These are phyloP conservation scores for Amiota minor DNA, from an alignment of 2,888 invertebrate species.

Conservation along the genomic window DNA sequence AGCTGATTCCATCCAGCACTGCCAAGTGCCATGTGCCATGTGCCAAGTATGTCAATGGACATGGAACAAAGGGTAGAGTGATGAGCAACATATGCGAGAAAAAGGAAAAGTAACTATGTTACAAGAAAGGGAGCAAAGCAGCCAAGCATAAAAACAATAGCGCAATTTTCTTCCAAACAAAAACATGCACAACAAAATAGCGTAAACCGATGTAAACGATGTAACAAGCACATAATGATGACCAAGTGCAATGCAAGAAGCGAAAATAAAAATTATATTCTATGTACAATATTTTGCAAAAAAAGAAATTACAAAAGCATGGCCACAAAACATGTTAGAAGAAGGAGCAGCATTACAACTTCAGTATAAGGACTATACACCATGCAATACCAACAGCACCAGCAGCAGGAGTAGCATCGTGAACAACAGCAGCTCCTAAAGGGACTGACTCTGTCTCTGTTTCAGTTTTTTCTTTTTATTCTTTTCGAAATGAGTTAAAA, in stretches of 20 bases:
- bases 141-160: conserved; percentile 44
- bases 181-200: conserved; percentile 27
- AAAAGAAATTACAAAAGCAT: conserved; percentile 16
- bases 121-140: conserved; percentile 28
- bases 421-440: background rate
- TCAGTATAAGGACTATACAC: conserved; percentile 3
- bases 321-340: conserved; percentile 17
- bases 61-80: background rate
- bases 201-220: background rate
- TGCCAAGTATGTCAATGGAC: conserved; percentile 9
- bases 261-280: conserved; percentile 17
- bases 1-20: background rate
- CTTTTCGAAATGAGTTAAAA: background rate
- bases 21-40: conserved; percentile 1
- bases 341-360: conserved; percentile 18
- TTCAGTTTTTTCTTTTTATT: too few species aligned
- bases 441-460: too few species aligned
- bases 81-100: background rate
- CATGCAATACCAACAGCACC: conserved; percentile 23
- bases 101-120: conserved; percentile 29
- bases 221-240: conserved; percentile 25
- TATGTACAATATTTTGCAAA: too few species aligned
- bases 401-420: background rate
- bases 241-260: conserved; percentile 28
- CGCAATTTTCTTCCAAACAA: conserved; percentile 46